Evolutionary conservation across 2,113 vertebrate species (phyloP).

Genomic region (Tonatia bakeri): DNA sequence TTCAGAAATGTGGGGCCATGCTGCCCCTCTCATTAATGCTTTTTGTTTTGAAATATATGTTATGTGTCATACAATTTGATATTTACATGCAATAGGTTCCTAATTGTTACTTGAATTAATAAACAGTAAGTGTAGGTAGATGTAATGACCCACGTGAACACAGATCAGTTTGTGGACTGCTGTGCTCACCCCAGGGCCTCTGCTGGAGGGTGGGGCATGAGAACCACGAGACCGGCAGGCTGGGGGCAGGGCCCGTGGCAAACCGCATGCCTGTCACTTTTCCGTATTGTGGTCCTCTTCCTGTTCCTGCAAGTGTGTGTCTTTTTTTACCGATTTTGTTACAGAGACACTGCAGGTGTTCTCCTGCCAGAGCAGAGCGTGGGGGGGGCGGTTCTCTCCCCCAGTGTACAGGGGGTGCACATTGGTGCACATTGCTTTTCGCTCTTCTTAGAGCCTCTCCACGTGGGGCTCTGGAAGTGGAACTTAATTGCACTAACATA

Average conservation of each 20-base stretch:
- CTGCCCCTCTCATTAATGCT: neutral
- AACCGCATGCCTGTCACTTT: neutral
- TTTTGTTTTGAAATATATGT: neutral
- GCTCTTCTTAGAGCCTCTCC: neutral
- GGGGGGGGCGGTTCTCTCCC: neutral
- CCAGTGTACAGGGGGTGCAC: neutral
- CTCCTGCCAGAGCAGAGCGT: neutral
- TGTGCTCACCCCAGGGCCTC: too few relatives aligned
- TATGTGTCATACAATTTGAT: neutral
- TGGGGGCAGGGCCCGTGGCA: neutral
- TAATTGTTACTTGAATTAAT: neutral
- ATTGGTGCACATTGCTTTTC: neutral
- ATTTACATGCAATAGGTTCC: neutral
- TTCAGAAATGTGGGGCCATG: neutral
- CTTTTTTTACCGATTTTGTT: neutral
- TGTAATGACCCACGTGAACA: neutral
- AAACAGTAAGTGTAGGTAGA: neutral
- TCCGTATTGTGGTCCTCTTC: neutral
- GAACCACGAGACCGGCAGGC: too few relatives aligned
- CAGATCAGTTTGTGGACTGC: neutral
- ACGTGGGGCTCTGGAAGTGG: neutral
- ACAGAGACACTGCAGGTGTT: neutral
- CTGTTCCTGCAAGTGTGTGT: neutral
- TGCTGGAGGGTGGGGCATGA: too few relatives aligned
- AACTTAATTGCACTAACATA: neutral